Percentiles rank a stretch among this genome's conserved stretches.
Evolutionary conservation across 2,888 invertebrate genomes (phyloP).

Genomic region (Chymomyza amoena): DNA sequence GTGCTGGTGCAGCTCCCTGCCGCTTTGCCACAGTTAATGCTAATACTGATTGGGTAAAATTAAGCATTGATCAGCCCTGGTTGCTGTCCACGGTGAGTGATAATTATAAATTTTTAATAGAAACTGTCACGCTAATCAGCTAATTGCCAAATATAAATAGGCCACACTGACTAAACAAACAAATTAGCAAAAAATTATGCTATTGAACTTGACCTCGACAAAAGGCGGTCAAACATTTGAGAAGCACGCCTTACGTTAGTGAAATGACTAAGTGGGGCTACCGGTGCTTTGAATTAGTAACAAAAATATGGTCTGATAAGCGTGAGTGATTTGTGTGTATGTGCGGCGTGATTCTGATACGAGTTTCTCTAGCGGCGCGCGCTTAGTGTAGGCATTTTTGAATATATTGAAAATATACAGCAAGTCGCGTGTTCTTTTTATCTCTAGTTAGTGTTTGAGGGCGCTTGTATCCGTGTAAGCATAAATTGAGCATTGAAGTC

Average conservation of each 20-base stretch:
- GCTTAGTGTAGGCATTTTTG: not conserved
- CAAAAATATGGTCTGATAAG: constrained; percentile 42
- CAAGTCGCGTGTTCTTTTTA: not conserved
- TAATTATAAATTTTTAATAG: constrained; percentile 12
- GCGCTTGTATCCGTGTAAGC: not conserved
- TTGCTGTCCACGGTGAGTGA: constrained; percentile 84
- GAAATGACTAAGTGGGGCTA: constrained; percentile 53
- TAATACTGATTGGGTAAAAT: constrained; percentile 86
- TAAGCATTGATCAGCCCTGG: constrained; percentile 91
- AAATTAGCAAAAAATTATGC: constrained; percentile 22
- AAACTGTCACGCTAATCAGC: not conserved
- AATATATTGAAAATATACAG: not conserved
- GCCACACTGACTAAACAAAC: constrained; percentile 25
- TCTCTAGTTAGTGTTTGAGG: not conserved
- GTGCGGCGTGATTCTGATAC: not conserved
- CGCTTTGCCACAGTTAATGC: constrained; percentile 90
- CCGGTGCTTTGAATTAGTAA: constrained; percentile 11
- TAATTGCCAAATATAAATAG: constrained; percentile 14
- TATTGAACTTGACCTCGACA: constrained; percentile 55
- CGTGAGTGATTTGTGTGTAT: constrained; percentile 22
- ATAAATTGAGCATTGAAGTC: constrained; percentile 4
- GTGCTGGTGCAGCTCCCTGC: constrained; percentile 86
- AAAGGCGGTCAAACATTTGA: not conserved
- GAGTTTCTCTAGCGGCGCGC: not conserved
- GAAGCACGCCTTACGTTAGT: constrained; percentile 14